Base-by-base conservation (phyloP, 1,140 invertebrate species). In the Gryllus bimaculatus region DNA sequence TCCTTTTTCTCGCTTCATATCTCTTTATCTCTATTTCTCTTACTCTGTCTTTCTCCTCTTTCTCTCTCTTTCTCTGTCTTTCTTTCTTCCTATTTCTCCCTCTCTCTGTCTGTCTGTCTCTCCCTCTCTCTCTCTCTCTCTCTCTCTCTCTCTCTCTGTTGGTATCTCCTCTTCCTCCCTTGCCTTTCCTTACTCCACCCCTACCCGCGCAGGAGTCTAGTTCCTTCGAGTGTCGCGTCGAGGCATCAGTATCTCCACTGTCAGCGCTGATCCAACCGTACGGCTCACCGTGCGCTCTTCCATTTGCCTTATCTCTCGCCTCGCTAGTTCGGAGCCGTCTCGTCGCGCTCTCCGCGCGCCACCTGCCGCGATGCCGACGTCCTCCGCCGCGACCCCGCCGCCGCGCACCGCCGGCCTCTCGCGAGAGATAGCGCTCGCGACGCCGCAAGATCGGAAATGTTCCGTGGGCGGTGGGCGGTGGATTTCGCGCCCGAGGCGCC, bases 31-130 rank as follows among this genome's bases (percentile, higher is more conserved):
- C 26, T 39, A 12, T 74, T 78, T 49, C 81, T 80, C 39, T 80
- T 79, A 80, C 78, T 80, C 82, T 20, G 77, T 73, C 79, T 75
- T 39, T 81, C 78, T 79, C 79, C 80, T 82, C 78, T 81, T 77
- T 81, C 77, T 81, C 75, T 80, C n/a, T n/a, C n/a, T 47, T 39
- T 26, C 39, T 77, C 26, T 77, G 8, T n/a, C 26, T 15, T 21
- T 77, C 76, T 77, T n/a, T 77, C 26, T 20, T 77, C 8, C 48
- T 15, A 8, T 77, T 39, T 77, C 39, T 47, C 26, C 26, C 8
- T 54, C 48, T 47, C 26, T 47, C n/a, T 20, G 8, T 77, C 18
- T 8, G 8, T 47, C 48, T 77, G 8, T 77, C n/a, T 79, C 77
- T 80, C 81, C 75, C 76, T 79, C 78, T 81, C 76, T 81, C 76